Conservation (phyloP, 2,797 vertebrate species). For the Channallabes apus region DNA sequence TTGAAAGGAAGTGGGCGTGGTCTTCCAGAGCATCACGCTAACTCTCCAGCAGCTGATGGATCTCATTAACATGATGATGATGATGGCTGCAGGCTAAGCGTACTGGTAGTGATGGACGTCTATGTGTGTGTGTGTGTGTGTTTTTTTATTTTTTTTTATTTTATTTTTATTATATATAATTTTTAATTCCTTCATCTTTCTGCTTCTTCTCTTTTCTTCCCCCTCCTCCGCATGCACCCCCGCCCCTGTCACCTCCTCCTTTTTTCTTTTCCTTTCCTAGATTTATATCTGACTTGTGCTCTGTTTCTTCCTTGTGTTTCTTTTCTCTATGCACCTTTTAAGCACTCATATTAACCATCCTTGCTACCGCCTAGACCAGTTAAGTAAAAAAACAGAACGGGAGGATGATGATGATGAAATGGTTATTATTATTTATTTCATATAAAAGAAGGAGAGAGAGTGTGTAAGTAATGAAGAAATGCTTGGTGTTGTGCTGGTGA, state of each 20-base stretch:
- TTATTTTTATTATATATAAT: too few relatives aligned
- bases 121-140: neutral
- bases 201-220: neutral
- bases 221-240: constrained; percentile 80
- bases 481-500: constrained; percentile 77
- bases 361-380: constrained; percentile 99
- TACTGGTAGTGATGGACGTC: neutral
- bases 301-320: constrained; percentile 92
- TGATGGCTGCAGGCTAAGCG: constrained; percentile 67
- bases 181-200: neutral
- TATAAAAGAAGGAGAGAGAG: constrained; percentile 7
- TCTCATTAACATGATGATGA: neutral
- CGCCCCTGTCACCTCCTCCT: constrained; percentile 82
- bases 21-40: neutral
- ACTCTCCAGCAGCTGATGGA: neutral
- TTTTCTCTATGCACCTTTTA: constrained; percentile 90
- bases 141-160: neutral
- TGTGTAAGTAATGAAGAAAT: constrained; percentile 28
- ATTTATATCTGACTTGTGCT: constrained; percentile 93
- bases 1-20: neutral
- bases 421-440: neutral
- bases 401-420: constrained; percentile 10
- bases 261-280: constrained; percentile 87
- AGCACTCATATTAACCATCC: constrained; percentile 99
- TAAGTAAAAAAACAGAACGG: constrained; percentile 87